Percentiles rank a stretch among this genome's conserved stretches.
Conservation (phyloP, 2,113 vertebrate genomes). For the Formicarius rufipectus region DNA sequence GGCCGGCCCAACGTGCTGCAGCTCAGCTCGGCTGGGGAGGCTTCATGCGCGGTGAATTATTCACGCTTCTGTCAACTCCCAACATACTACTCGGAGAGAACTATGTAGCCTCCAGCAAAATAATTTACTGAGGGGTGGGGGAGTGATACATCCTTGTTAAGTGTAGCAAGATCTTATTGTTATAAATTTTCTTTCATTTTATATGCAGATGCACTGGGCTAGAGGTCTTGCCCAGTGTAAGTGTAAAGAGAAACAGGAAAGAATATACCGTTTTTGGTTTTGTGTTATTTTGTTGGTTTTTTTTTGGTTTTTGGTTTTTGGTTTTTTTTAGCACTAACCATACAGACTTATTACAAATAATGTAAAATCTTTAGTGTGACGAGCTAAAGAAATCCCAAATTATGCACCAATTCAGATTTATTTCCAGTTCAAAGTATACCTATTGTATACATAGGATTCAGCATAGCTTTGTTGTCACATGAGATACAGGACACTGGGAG, state of each 20-base stretch:
- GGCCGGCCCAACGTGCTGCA: conserved; percentile 77
- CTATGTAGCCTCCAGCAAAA: conserved; percentile 85
- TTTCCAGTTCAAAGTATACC: neutral
- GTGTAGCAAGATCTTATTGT: conserved; percentile 68
- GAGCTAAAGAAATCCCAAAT: neutral
- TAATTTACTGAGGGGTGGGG: conserved; percentile 73
- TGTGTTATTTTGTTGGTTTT: too few relatives aligned
- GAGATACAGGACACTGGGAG: neutral
- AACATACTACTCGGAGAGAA: conserved; percentile 66
- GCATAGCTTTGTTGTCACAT: neutral
- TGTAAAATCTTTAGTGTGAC: neutral
- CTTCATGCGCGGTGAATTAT: conserved; percentile 69
- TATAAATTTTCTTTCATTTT: conserved; percentile 52
- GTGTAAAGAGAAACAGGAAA: neutral
- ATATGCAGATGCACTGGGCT: conserved; percentile 37
- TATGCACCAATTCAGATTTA: neutral
- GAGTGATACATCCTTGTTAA: conserved; percentile 68
- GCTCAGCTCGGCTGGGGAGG: conserved; percentile 71
- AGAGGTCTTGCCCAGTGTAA: neutral
- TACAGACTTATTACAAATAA: neutral
- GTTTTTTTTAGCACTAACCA: neutral
- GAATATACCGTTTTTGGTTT: neutral
- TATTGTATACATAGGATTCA: neutral
- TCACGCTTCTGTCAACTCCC: conserved; percentile 78
- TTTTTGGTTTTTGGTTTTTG: too few relatives aligned